Evolutionary conservation across 2,888 invertebrate species (phyloP).

Genomic region (Shargacucullia verbasci): DNA sequence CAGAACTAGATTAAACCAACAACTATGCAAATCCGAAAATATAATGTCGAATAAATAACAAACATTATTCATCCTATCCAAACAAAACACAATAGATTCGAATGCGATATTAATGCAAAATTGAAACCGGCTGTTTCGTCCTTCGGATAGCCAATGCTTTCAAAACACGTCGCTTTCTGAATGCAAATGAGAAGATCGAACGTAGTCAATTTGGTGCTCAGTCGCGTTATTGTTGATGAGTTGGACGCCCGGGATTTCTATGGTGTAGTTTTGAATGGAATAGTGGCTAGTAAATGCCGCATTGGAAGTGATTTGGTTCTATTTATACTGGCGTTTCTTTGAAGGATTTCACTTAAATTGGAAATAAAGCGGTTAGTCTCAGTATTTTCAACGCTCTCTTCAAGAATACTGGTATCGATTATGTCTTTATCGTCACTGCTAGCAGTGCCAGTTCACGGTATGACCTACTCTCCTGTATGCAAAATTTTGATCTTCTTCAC

Average conservation of each 20-base stretch:
- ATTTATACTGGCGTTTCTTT: slow-evolving; percentile 9
- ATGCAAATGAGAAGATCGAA: slow-evolving; percentile 67
- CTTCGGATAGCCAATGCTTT: slow-evolving; percentile 65
- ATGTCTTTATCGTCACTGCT: too few species aligned
- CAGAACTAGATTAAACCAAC: slow-evolving; percentile 2
- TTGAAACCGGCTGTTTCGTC: slow-evolving; percentile 69
- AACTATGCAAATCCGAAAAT: slow-evolving; percentile 26
- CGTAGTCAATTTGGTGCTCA: slow-evolving; percentile 54
- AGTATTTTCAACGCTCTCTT: too few species aligned
- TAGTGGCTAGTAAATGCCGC: slow-evolving; percentile 29
- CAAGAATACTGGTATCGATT: too few species aligned
- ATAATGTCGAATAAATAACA: slow-evolving; percentile 40
- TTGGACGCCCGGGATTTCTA: slow-evolving; percentile 52
- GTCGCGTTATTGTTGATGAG: slow-evolving; percentile 50
- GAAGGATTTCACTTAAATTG: background rate
- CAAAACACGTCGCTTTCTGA: slow-evolving; percentile 66
- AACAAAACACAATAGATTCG: slow-evolving; percentile 49
- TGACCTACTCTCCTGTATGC: too few species aligned
- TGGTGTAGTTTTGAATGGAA: slow-evolving; percentile 40
- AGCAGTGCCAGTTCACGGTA: too few species aligned
- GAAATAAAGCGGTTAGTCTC: too few species aligned
- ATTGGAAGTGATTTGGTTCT: slow-evolving; percentile 27
- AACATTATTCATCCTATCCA: slow-evolving; percentile 45
- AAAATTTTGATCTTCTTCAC: too few species aligned
- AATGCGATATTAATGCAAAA: slow-evolving; percentile 68